Percentiles rank a stretch among this genome's conserved stretches.
phyloP scores from a whole-genome alignment of 2,113 vertebrate species.

The Phrynosoma platyrhinos region DNA sequence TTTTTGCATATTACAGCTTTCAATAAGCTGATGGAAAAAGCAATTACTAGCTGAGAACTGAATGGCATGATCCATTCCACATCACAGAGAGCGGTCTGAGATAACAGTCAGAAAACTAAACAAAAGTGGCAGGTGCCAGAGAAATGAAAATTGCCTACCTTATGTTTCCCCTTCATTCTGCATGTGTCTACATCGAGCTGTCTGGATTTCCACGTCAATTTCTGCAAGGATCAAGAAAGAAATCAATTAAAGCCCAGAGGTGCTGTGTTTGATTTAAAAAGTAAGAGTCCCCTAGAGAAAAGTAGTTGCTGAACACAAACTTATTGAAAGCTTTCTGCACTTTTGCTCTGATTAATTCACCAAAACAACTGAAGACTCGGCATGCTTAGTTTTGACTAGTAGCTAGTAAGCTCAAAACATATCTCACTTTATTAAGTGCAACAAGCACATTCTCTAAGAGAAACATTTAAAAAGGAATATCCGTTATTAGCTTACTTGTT shows the following conservation, averaged over 20 bases:
- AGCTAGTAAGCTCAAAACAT: slow-evolving; percentile 48
- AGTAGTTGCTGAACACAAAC: slow-evolving; percentile 64
- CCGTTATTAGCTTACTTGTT: background rate
- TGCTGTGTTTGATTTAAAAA: slow-evolving; percentile 75
- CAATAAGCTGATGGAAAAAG: slow-evolving; percentile 74
- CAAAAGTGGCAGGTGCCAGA: slow-evolving; percentile 73
- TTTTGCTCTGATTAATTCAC: slow-evolving; percentile 73
- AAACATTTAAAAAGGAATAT: background rate
- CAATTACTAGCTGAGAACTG: slow-evolving; percentile 70
- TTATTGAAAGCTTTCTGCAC: slow-evolving; percentile 72
- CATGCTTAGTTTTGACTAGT: slow-evolving; percentile 62
- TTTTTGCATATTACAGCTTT: slow-evolving; percentile 78
- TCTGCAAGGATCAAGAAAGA: slow-evolving; percentile 84
- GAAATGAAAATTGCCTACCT: slow-evolving; percentile 86
- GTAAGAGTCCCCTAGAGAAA: slow-evolving; percentile 67
- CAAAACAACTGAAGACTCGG: slow-evolving; percentile 52
- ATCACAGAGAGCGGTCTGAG: slow-evolving; percentile 58
- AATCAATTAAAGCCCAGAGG: slow-evolving; percentile 76
- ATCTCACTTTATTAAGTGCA: slow-evolving; percentile 36
- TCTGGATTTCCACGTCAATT: slow-evolving; percentile 98
- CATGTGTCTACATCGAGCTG: slow-evolving; percentile 98
- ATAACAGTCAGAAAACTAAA: slow-evolving; percentile 74
- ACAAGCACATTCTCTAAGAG: slow-evolving; percentile 17
- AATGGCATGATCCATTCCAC: slow-evolving; percentile 63
- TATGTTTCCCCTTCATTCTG: slow-evolving; percentile 99